Conservation (phyloP, 2,797 vertebrate species). For the Neostethus bicornis region DNA sequence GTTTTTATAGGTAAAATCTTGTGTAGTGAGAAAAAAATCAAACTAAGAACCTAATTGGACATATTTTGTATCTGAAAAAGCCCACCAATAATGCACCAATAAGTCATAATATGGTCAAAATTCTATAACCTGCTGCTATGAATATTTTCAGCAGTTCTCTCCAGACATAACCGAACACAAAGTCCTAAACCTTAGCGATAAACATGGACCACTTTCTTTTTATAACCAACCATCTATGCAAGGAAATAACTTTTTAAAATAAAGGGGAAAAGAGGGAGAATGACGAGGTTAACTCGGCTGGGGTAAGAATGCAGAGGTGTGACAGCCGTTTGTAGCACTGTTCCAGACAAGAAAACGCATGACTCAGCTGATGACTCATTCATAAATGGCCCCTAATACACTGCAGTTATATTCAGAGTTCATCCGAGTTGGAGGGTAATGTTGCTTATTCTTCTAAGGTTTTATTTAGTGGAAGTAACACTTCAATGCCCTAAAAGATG, state of each 20-base stretch:
- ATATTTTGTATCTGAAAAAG: conserved; percentile 56
- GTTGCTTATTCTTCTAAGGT: conserved; percentile 19
- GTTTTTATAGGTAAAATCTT: too few species aligned
- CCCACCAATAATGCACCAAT: too few species aligned
- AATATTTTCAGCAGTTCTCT: conserved; percentile 23
- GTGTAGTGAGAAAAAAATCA: too few species aligned
- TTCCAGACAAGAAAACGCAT: conserved; percentile 48
- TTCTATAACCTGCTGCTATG: conserved; percentile 31
- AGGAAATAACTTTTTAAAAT: conserved; percentile 2
- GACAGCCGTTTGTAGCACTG: conserved; percentile 32
- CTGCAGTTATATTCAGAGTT: conserved; percentile 50
- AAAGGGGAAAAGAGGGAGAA: not conserved
- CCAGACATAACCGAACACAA: conserved; percentile 26
- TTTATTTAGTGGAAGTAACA: conserved; percentile 1
- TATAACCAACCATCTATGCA: not conserved
- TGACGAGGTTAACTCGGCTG: not conserved
- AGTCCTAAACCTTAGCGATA: conserved; percentile 22
- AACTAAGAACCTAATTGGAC: too few species aligned
- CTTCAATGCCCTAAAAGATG: conserved; percentile 12
- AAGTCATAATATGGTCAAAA: conserved; percentile 41
- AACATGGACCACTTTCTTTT: conserved; percentile 4
- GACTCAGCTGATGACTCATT: conserved; percentile 67
- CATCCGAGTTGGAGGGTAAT: conserved; percentile 41
- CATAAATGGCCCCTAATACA: conserved; percentile 43
- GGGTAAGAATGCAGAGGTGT: not conserved